phyloP scores from a whole-genome alignment of 2,113 vertebrate genomes.

The Falco punctatus region DNA sequence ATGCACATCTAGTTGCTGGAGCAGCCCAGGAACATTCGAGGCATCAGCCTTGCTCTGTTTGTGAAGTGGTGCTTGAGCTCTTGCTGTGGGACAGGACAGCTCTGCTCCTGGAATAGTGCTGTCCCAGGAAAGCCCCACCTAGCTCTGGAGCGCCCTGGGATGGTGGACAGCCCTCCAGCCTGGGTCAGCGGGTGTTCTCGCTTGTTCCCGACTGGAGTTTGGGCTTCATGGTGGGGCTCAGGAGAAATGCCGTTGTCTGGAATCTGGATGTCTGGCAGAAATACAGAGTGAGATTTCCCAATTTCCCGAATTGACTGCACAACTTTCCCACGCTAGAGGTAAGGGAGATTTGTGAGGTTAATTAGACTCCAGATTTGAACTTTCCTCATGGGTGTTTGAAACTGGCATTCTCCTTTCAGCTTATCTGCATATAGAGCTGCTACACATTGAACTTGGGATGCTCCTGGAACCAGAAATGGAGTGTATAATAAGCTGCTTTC shows the following conservation, averaged over 20 bases:
- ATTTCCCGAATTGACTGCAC: background rate
- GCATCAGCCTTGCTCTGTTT: background rate
- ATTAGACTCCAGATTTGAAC: slow-evolving; percentile 14
- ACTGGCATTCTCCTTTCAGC: background rate
- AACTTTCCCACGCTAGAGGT: background rate
- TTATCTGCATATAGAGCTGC: background rate
- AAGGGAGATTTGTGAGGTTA: background rate
- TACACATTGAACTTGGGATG: background rate
- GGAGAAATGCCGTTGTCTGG: background rate
- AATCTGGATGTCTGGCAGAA: background rate
- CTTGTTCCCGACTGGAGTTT: background rate
- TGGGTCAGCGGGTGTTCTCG: background rate
- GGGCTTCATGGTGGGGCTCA: background rate
- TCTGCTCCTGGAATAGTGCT: background rate
- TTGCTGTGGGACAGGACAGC: background rate
- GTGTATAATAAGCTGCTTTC: slow-evolving; percentile 37
- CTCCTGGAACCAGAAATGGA: slow-evolving; percentile 20
- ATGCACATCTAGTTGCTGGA: background rate
- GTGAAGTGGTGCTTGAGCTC: background rate
- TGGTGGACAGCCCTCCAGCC: background rate
- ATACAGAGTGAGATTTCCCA: background rate
- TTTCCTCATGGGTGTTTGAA: background rate
- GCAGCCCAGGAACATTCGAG: background rate
- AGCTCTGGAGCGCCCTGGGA: background rate
- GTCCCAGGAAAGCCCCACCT: background rate